phyloP scores from a whole-genome alignment of 2,797 vertebrate genomes.

The Labeo calbasu region DNA sequence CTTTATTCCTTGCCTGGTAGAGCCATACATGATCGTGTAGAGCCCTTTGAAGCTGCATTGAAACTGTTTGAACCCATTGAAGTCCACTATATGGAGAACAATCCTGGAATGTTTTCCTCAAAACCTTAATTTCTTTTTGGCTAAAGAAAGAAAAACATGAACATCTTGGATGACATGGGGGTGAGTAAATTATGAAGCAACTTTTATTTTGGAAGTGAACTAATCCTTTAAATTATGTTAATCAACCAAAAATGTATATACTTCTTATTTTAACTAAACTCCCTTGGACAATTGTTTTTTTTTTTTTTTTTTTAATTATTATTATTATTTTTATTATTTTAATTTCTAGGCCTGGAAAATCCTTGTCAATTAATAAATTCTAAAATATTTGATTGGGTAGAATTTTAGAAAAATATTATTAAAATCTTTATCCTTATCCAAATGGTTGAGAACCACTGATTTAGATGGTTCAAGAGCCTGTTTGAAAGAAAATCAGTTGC shows the following conservation, averaged over 20 bases:
- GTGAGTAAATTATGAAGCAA: no score
- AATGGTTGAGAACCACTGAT: neutral
- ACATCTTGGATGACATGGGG: no score
- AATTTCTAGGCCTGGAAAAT: neutral
- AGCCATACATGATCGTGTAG: no score
- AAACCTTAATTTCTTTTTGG: no score
- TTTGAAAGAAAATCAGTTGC: neutral
- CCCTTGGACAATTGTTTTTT: neutral
- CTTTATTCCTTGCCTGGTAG: no score
- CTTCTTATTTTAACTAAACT: neutral
- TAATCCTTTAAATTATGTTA: neutral
- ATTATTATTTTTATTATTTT: no score
- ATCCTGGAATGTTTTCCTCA: no score
- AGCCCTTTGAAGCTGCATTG: no score
- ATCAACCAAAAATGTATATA: neutral
- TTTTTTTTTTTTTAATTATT: neutral
- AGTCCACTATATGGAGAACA: no score
- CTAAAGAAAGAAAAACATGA: no score
- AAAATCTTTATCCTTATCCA: neutral
- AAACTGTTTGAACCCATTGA: no score
- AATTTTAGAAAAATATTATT: neutral
- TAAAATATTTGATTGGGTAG: neutral
- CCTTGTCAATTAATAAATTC: neutral
- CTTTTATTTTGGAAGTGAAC: no score
- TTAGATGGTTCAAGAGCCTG: neutral